Evolutionary conservation across 2,888 invertebrate species (phyloP).

Genomic region (Escarpia spicata): DNA sequence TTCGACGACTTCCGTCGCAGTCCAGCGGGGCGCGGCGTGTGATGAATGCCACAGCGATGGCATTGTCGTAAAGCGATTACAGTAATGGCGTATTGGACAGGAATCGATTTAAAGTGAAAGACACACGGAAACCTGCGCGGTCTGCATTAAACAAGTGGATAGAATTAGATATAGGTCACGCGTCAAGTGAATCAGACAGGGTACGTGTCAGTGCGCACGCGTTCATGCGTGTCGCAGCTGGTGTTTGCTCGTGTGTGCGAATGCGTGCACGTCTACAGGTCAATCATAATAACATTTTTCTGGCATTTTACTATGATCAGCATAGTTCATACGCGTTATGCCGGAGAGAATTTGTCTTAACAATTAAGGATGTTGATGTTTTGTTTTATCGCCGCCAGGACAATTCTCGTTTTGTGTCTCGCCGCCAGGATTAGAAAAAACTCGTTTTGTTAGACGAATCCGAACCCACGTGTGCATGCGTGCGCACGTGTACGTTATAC

Average conservation of each 20-base stretch:
- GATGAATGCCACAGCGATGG: background rate
- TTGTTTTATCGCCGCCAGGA: too few species aligned
- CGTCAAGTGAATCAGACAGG: background rate
- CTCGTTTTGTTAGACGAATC: too few species aligned
- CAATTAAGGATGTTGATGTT: too few species aligned
- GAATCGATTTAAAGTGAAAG: slow-evolving; percentile 3
- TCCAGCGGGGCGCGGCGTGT: background rate
- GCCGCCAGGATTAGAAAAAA: too few species aligned
- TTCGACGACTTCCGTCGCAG: background rate
- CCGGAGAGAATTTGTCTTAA: too few species aligned
- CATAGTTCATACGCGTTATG: too few species aligned
- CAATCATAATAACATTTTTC: too few species aligned
- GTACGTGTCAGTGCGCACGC: background rate
- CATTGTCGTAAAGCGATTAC: background rate
- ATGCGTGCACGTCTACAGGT: too few species aligned
- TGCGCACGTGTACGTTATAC: background rate
- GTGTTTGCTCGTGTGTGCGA: background rate
- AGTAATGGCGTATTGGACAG: background rate
- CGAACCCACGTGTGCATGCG: background rate
- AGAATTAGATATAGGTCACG: background rate
- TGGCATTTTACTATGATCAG: too few species aligned
- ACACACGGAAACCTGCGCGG: background rate
- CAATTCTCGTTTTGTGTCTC: too few species aligned
- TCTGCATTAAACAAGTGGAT: background rate
- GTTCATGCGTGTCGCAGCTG: background rate